Base-by-base conservation (phyloP, 2,888 invertebrate species). In the Piscicola geometra region DNA sequence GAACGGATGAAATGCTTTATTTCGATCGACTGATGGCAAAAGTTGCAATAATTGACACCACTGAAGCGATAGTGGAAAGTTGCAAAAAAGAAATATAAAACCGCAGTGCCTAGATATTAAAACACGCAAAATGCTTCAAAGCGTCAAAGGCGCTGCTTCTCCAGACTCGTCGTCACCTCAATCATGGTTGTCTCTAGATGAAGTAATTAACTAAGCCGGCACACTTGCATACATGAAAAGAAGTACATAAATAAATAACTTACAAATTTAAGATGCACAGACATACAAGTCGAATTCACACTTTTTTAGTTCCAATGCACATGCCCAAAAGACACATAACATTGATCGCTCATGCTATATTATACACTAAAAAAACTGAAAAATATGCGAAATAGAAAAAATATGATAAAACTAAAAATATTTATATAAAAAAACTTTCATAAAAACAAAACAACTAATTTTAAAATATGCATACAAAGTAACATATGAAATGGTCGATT, bases 51-150 rank as follows among this genome's bases (percentile, higher is more conserved):
- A 56, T 9, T 18, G 25, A 56, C 60, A 21, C 25, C 60, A 56
- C 60, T 56, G 60, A 56, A 56, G 60, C 60, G 60, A 56, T 56
- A 56, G 60, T 56, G 60, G 25, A 56, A 56, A n/a, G 60, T 25
- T 56, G 60, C 25, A 15, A 21, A 25, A n/a, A 41, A 15, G 41
- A 41, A 41, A 41, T 41, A 25, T 56, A 56, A 56, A 56, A 56
- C 25, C 60, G 21, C 25, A 56, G 60, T 56, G 60, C 60, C 60
- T 56, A 56, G 25, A 56, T n/a, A 56, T 56, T 18, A 56, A 56
- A 25, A 56, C 25, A 56, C 25, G 5, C 25, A 5, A 5, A 56
- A 56, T 47, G 50, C 9, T 21, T n/a, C n/a, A n/a, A n/a, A n/a
- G n/a, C 41, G 5, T 41, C 41, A 5, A 41, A 41, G 41, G 15